Evolutionary conservation across 2,888 invertebrate species (phyloP).

Genomic region (Megaustenia siamemsis): DNA sequence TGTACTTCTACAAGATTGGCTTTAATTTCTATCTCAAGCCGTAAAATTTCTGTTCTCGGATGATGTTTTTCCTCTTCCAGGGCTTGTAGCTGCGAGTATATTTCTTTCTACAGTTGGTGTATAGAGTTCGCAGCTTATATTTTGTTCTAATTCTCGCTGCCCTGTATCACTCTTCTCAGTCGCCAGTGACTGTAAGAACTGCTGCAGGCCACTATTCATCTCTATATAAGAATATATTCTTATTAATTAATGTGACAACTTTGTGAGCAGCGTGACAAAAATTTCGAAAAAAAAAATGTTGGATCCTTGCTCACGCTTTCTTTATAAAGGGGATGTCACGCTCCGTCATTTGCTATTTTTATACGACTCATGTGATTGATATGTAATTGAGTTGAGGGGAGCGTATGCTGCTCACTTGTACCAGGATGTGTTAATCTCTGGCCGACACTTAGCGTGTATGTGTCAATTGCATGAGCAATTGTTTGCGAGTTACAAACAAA

Average conservation of each 20-base stretch:
- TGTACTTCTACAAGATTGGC: not conserved
- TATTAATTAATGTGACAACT: not conserved
- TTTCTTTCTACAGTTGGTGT: not conserved
- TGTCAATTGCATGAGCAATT: too few relatives aligned
- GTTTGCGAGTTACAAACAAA: too few relatives aligned
- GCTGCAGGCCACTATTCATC: not conserved
- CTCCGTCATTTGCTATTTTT: not conserved
- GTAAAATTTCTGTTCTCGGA: not conserved
- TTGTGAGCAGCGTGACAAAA: not conserved
- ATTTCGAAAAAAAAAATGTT: not conserved
- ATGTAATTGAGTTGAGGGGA: too few relatives aligned
- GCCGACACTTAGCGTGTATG: too few relatives aligned
- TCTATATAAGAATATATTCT: not conserved
- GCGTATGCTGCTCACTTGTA: too few relatives aligned
- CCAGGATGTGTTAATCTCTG: too few relatives aligned
- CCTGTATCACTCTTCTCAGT: not conserved
- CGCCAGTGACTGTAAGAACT: not conserved
- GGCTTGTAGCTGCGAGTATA: conserved; percentile 9
- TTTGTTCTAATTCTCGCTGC: not conserved
- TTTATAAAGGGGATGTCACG: not conserved
- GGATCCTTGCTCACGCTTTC: not conserved
- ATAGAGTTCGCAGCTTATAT: not conserved
- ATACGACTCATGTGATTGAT: too few relatives aligned
- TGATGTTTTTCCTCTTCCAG: conserved; percentile 1
- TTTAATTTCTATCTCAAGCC: not conserved